Evolutionary conservation across 2,888 invertebrate genomes (phyloP).

Genomic region (Siphonodentalium dalli): DNA sequence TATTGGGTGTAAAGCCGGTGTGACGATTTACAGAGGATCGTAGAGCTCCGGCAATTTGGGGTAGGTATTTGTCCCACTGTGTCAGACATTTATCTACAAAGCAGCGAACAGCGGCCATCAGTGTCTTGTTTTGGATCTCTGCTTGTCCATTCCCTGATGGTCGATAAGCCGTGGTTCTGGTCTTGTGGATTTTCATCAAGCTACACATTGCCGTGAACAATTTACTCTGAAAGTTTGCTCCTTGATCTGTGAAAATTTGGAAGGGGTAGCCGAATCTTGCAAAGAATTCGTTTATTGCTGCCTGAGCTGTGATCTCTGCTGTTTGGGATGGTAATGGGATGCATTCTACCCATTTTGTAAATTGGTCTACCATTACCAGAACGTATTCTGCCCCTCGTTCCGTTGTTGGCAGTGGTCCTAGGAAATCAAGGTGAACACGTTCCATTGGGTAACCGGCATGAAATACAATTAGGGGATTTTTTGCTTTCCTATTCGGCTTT

Average conservation of each 20-base stretch:
- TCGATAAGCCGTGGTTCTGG: constrained; percentile 12
- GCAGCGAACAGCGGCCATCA: constrained; percentile 11
- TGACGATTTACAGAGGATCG: constrained; percentile 10
- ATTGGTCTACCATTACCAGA: constrained; percentile 15
- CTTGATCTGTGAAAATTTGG: constrained; percentile 11
- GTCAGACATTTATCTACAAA: constrained; percentile 5
- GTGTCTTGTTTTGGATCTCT: constrained; percentile 2
- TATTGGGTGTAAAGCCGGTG: constrained; percentile 16
- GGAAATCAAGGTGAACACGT: constrained; percentile 16
- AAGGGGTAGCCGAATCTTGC: constrained; percentile 9
- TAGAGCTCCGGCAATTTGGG: constrained; percentile 13
- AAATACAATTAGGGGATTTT: constrained; percentile 70
- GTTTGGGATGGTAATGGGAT: not conserved
- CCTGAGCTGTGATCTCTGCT: no score
- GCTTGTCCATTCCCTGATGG: constrained; percentile 14
- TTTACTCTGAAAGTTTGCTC: constrained; percentile 15
- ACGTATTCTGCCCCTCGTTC: constrained; percentile 9
- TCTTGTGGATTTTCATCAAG: constrained; percentile 9
- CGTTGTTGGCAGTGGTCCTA: constrained; percentile 15
- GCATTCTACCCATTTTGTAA: constrained; percentile 9
- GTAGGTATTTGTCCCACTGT: constrained; percentile 8
- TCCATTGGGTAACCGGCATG: constrained; percentile 73
- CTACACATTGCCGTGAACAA: constrained; percentile 5
- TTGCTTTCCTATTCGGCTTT: not conserved
- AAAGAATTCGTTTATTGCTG: constrained; percentile 10